Conservation (phyloP, 1,140 invertebrate genomes). For the Tetramorium simillimum region DNA sequence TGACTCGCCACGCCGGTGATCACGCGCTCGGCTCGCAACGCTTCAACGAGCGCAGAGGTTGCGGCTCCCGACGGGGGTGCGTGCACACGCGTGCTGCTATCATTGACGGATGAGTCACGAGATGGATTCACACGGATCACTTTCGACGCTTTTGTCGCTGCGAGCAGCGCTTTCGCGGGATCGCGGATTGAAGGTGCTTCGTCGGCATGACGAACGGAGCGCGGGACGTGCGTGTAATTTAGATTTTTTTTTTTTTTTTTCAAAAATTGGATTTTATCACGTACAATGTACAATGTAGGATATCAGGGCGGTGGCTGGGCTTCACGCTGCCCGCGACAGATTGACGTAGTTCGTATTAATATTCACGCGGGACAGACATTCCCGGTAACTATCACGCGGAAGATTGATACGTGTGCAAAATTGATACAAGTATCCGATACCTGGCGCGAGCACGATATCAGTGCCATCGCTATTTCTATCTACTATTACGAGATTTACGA, state of each 20-base stretch:
- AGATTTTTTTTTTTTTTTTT: not conserved
- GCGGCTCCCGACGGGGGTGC: constrained; percentile 58
- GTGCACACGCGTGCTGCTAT: constrained; percentile 18
- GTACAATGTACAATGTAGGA: not conserved
- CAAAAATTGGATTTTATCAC: not conserved
- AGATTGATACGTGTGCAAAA: constrained; percentile 56
- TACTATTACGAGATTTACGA: constrained; percentile 53
- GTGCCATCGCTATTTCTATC: constrained; percentile 48
- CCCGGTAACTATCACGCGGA: not conserved
- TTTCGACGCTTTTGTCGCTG: not conserved
- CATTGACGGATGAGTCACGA: constrained; percentile 50
- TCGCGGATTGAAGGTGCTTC: not conserved
- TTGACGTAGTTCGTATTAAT: constrained; percentile 29
- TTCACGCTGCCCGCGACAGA: constrained; percentile 16
- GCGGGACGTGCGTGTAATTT: not conserved
- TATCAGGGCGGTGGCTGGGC: not conserved
- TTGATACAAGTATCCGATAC: constrained; percentile 49
- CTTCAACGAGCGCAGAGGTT: constrained; percentile 58
- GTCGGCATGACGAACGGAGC: no score
- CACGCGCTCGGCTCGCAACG: constrained; percentile 31
- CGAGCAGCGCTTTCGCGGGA: not conserved
- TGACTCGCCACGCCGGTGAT: constrained; percentile 22
- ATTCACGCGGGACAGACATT: not conserved
- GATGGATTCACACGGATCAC: constrained; percentile 13
- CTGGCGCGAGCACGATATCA: constrained; percentile 28